Conservation (phyloP, 30 jellyfish, hydroid and myxozoan species). For the Cassiopea xamachana region DNA sequence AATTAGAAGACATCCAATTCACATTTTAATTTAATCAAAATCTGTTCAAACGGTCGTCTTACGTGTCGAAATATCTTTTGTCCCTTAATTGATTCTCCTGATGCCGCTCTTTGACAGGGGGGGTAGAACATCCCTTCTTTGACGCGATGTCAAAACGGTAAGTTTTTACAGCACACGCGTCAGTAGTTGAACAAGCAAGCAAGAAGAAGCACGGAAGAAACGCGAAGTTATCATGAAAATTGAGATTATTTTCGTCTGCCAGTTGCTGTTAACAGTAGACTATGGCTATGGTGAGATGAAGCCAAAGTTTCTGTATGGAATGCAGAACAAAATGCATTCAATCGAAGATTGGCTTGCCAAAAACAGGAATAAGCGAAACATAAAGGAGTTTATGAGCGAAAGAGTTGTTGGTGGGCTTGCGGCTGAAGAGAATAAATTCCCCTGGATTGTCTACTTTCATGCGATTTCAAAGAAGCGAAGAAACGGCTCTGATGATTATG, state of each 20-base stretch:
- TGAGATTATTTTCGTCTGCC: slow-evolving; percentile 4
- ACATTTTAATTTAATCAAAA: slow-evolving; percentile 55
- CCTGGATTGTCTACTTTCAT: slow-evolving; percentile 89
- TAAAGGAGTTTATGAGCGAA: slow-evolving; percentile 39
- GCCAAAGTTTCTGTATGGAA: not conserved
- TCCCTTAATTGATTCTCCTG: slow-evolving; percentile 61
- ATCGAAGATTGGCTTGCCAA: slow-evolving; percentile 32
- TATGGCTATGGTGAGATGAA: slow-evolving; percentile 22
- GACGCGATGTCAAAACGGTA: slow-evolving; percentile 14
- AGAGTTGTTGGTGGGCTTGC: slow-evolving; percentile 86
- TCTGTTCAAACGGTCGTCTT: slow-evolving; percentile 50
- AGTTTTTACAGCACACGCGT: slow-evolving; percentile 59
- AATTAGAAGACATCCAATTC: slow-evolving; percentile 51
- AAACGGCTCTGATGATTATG: slow-evolving; percentile 79
- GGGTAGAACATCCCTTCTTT: slow-evolving; percentile 25
- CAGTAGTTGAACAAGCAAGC: slow-evolving; percentile 15
- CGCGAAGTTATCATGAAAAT: slow-evolving; percentile 12
- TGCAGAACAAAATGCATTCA: slow-evolving; percentile 11
- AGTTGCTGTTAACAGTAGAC: slow-evolving; percentile 24
- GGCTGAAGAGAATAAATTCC: slow-evolving; percentile 78
- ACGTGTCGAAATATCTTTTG: slow-evolving; percentile 60
- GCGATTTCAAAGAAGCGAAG: slow-evolving; percentile 76
- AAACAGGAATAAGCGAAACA: slow-evolving; percentile 29
- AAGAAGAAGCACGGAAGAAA: not conserved
- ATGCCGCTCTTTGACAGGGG: slow-evolving; percentile 64